phyloP scores from a whole-genome alignment of 1,140 invertebrate species.

The Leptestheria dahalacensis region DNA sequence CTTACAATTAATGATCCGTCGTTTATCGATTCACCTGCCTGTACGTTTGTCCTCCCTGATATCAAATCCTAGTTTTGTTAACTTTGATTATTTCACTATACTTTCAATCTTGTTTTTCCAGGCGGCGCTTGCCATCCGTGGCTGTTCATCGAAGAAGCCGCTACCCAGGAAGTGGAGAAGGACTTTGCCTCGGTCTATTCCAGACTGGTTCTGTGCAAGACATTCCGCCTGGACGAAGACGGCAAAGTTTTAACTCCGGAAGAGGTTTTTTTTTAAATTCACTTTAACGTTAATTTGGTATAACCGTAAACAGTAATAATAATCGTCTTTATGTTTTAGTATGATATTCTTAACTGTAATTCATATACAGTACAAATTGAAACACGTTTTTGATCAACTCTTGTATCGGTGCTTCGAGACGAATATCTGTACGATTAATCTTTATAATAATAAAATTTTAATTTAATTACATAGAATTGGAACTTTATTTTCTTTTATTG shows the following conservation, averaged over 20 bases:
- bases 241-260: conserved; percentile 96
- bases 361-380: too few species aligned
- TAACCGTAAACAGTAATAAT: too few species aligned
- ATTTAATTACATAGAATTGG: too few species aligned
- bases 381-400: neutral
- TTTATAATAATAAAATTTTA: neutral
- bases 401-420: too few species aligned
- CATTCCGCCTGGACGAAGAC: conserved; percentile 96
- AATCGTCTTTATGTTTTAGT: too few species aligned
- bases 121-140: conserved; percentile 93
- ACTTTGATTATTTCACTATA: conserved; percentile 13
- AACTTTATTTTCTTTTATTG: too few species aligned
- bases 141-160: conserved; percentile 77
- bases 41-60: too few species aligned
- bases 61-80: neutral
- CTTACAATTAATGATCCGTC: too few species aligned
- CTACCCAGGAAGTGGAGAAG: conserved; percentile 87
- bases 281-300: conserved; percentile 27
- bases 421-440: neutral
- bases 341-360: too few species aligned
- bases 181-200: conserved; percentile 98
- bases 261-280: too few species aligned
- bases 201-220: conserved; percentile 90
- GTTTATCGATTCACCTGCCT: too few species aligned
- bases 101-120: conserved; percentile 24